Evolutionary conservation across 2,797 vertebrate species (phyloP).

Genomic region (Somateria mollissima): DNA sequence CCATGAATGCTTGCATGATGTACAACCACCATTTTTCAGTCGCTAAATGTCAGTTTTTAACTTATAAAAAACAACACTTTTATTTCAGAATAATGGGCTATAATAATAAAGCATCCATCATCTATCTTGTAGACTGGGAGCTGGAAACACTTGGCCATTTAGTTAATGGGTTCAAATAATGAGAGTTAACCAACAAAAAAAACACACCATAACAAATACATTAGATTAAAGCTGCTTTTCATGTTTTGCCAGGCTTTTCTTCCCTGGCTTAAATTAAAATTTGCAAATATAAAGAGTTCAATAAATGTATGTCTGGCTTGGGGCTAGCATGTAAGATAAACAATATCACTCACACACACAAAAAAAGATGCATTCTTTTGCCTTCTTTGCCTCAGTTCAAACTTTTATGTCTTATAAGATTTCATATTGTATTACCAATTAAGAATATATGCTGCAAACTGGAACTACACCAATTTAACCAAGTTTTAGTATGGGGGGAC

Average conservation of each 20-base stretch:
- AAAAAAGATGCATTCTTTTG: neutral
- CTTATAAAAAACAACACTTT: slow-evolving; percentile 44
- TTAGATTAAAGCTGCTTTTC: slow-evolving; percentile 39
- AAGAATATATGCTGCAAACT: neutral
- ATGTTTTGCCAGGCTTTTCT: slow-evolving; percentile 24
- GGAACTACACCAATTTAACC: neutral
- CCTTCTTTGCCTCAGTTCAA: neutral
- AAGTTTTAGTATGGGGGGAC: neutral
- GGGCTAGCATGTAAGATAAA: slow-evolving; percentile 4
- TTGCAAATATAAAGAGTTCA: slow-evolving; percentile 14
- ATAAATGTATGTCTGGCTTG: slow-evolving; percentile 9
- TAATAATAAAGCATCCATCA: slow-evolving; percentile 34
- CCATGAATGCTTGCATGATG: neutral
- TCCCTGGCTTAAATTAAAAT: slow-evolving; percentile 35
- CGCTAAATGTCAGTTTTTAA: slow-evolving; percentile 8
- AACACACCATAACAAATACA: neutral
- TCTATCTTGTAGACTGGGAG: neutral
- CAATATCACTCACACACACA: neutral
- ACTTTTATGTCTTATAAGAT: neutral
- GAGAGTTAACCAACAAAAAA: slow-evolving; percentile 40
- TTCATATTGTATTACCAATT: neutral
- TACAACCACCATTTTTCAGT: neutral
- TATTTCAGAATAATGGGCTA: slow-evolving; percentile 36
- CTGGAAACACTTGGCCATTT: slow-evolving; percentile 9
- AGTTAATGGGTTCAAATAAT: slow-evolving; percentile 33